Evolutionary conservation across 2,888 invertebrate species (phyloP).

Genomic region (Patella pellucida): DNA sequence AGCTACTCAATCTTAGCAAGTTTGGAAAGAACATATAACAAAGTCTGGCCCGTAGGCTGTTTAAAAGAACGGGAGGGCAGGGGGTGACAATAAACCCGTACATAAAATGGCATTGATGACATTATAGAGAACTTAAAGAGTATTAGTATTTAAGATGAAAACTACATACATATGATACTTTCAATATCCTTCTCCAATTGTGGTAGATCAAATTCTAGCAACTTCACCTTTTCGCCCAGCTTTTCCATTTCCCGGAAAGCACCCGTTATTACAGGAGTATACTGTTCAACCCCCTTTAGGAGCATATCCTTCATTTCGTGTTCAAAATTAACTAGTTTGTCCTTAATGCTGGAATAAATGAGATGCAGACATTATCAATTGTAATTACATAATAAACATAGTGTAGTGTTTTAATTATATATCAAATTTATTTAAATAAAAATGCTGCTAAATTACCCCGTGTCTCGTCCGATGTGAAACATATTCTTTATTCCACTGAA

Average conservation of each 20-base stretch:
- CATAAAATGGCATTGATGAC: too few relatives aligned
- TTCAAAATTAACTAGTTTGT: slow-evolving; percentile 1
- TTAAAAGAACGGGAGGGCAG: too few relatives aligned
- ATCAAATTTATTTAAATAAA: background rate
- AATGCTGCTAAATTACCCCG: background rate
- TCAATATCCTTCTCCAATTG: background rate
- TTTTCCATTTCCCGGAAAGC: background rate
- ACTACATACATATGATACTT: background rate
- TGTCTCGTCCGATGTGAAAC: background rate
- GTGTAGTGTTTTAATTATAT: too few relatives aligned
- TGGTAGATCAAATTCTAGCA: background rate
- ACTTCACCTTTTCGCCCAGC: background rate
- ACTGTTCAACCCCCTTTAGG: background rate
- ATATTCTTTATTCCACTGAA: background rate
- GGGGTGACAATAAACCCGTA: too few relatives aligned
- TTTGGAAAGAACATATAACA: too few relatives aligned
- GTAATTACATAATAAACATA: too few relatives aligned
- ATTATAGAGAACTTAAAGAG: too few relatives aligned
- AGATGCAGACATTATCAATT: background rate
- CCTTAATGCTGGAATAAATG: background rate
- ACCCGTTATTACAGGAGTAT: background rate
- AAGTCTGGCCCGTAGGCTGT: too few relatives aligned
- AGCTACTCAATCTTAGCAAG: too few relatives aligned
- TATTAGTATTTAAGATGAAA: too few relatives aligned
- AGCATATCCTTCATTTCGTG: background rate